Conservation (phyloP, 2,113 vertebrate genomes). For the Hypomesus transpacificus region DNA sequence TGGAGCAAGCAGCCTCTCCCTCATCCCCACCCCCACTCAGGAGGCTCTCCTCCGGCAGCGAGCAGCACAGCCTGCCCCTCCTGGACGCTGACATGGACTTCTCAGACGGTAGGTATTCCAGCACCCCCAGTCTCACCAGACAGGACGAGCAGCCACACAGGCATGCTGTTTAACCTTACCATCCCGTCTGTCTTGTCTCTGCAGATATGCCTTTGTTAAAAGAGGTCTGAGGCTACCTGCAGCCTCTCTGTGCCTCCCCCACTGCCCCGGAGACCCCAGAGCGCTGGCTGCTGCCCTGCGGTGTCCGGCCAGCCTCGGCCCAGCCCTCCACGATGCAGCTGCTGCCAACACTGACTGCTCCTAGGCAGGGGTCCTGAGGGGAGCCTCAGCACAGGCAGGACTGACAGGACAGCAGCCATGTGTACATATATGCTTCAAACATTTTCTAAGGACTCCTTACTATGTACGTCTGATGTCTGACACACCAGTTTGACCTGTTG, state of each 20-base stretch:
- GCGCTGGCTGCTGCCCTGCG: conserved; percentile 37
- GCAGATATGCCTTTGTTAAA: conserved; percentile 95
- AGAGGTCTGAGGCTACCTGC: conserved; percentile 81
- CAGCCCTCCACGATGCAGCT: conserved; percentile 31
- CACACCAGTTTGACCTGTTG: not conserved
- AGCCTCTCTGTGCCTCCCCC: conserved; percentile 17
- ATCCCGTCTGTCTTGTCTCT: conserved; percentile 1
- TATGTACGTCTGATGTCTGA: conserved; percentile 32
- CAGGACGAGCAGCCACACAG: not conserved
- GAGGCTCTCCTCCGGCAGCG: conserved; percentile 79
- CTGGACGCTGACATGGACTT: conserved; percentile 88
- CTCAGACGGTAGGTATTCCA: conserved; percentile 82
- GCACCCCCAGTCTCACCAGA: not conserved
- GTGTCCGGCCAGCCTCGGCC: conserved; percentile 34
- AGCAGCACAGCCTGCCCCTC: conserved; percentile 87
- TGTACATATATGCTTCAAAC: conserved; percentile 59
- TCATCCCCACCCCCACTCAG: conserved; percentile 68
- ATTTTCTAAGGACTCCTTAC: conserved; percentile 45
- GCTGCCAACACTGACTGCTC: conserved; percentile 33
- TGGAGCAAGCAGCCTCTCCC: conserved; percentile 70
- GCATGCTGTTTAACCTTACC: not conserved
- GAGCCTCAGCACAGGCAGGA: conserved; percentile 22
- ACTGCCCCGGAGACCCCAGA: conserved; percentile 27
- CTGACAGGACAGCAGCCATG: conserved; percentile 20
- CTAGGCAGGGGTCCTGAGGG: conserved; percentile 11